phyloP scores from a whole-genome alignment of 2,888 invertebrate genomes.

The Sialis lutaria region DNA sequence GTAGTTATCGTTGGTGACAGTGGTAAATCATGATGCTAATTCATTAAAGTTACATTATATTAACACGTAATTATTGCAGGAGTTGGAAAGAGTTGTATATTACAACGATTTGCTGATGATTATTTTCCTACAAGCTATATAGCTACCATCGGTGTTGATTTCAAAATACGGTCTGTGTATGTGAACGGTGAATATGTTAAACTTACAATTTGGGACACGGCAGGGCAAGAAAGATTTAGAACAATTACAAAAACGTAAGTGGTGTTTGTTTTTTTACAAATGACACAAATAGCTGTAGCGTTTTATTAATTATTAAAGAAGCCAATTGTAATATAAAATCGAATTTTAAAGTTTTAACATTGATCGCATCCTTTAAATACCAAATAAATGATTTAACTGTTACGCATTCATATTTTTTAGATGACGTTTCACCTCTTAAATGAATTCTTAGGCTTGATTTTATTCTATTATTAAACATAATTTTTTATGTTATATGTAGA shows the following conservation, averaged over 20 bases:
- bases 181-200: conserved; percentile 83
- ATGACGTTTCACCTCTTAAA: too few species aligned
- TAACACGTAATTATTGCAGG: conserved; percentile 35
- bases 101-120: conserved; percentile 94
- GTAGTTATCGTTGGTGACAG: conserved; percentile 98
- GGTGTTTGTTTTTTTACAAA: too few species aligned
- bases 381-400: too few species aligned
- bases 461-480: not conserved
- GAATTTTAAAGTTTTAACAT: too few species aligned
- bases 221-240: conserved; percentile 91
- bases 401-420: too few species aligned
- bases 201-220: conserved; percentile 96
- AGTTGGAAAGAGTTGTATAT: conserved; percentile 95
- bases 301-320: too few species aligned
- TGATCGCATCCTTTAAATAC: too few species aligned
- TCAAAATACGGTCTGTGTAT: conserved; percentile 94
- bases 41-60: too few species aligned
- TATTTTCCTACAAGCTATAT: conserved; percentile 96
- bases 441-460: not conserved
- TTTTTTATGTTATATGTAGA: conserved; percentile 20
- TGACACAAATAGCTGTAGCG: too few species aligned
- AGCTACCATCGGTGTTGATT: conserved; percentile 99
- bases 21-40: conserved; percentile 46
- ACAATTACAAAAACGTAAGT: conserved; percentile 93
- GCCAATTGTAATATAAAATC: too few species aligned